These are phyloP conservation scores for Masticophis lateralis DNA, from an alignment of 2,797 vertebrate genomes.

Conservation along the genomic window DNA sequence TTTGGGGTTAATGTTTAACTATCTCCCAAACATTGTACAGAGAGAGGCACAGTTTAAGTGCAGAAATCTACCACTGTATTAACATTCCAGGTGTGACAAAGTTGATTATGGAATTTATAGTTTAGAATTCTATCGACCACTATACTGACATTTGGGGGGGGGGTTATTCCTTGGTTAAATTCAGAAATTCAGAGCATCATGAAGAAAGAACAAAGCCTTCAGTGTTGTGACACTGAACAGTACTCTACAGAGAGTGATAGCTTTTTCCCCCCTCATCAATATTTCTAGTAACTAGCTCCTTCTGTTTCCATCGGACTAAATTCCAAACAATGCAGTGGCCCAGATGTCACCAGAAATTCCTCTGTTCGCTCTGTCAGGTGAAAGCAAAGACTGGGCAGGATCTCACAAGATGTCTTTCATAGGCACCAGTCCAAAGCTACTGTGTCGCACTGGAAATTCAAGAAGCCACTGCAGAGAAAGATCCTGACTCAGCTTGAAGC, in stretches of 20 bases:
- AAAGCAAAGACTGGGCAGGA: background rate
- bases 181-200: background rate
- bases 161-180: background rate
- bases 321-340: background rate
- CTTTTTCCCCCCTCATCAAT: background rate
- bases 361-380: background rate
- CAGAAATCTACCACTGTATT: background rate
- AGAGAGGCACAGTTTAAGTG: background rate
- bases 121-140: background rate
- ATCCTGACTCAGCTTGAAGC: fast-evolving
- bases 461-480: conserved; percentile 42
- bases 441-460: conserved; percentile 50
- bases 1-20: background rate
- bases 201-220: background rate
- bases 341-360: fast-evolving
- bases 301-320: background rate
- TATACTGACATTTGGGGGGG: background rate
- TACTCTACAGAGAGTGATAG: background rate
- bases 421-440: background rate
- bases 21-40: background rate
- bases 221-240: background rate
- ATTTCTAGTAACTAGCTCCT: conserved; percentile 8
- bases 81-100: background rate
- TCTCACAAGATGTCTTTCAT: background rate
- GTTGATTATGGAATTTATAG: background rate